Percentiles rank a stretch among this genome's conserved stretches.
These are phyloP conservation scores for Luperina nickerlii DNA, from an alignment of 2,888 invertebrate species.

Conservation along the genomic window DNA sequence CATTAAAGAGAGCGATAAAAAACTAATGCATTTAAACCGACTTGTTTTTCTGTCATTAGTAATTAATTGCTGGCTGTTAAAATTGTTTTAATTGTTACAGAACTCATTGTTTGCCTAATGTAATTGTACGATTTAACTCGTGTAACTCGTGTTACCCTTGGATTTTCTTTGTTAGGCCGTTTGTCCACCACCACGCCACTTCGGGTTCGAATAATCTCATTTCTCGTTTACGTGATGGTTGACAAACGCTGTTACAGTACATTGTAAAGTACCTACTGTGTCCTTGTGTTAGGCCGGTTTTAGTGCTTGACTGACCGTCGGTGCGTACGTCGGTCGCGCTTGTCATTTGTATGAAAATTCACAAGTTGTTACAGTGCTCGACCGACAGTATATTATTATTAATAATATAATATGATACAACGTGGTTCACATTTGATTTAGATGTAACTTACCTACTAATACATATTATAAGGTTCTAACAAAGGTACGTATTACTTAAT, in stretches of 20 bases:
- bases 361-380: too few species aligned
- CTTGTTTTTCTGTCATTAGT: constrained; percentile 7
- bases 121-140: neutral
- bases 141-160: neutral
- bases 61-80: neutral
- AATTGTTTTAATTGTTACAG: neutral
- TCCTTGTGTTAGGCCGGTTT: too few species aligned
- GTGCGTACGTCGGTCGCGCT: too few species aligned
- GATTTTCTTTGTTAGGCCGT: neutral
- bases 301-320: too few species aligned
- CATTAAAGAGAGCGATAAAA: neutral
- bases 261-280: neutral
- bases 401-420: neutral
- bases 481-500: neutral
- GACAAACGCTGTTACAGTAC: neutral
- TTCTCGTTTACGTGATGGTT: neutral
- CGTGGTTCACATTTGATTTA: neutral
- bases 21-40: too few species aligned
- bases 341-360: too few species aligned
- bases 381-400: too few species aligned
- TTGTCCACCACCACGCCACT: neutral
- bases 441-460: neutral
- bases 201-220: neutral
- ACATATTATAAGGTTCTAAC: neutral
- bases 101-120: neutral